Base-by-base conservation (phyloP, 2,113 vertebrate genomes). In the Toxotes jaculatrix region DNA sequence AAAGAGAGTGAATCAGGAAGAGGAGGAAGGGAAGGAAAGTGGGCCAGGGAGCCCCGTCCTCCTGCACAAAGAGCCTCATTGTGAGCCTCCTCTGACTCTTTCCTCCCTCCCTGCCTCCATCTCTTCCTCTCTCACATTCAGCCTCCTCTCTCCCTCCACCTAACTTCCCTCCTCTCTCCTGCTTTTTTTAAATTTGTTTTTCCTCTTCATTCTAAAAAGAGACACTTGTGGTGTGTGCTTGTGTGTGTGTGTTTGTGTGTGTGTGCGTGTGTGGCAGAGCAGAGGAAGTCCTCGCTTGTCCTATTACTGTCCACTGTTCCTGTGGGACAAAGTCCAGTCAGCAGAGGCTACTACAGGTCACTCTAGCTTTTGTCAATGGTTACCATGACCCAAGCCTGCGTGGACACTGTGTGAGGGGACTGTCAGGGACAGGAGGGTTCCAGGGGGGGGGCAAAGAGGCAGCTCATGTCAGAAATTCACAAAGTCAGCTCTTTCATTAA, bases 31-130 rank as follows among this genome's bases (percentile, higher is more conserved):
- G 79, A 62, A 80, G 84, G 75, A 80, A 80, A 88, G 81, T 74
- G 74, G 83, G 82, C 65, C 89, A 87, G 79, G 68, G 87, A 84
- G 72, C 81, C 78, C 38, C 65, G 63, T 88, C 74, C 74, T 83
- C 47, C 67, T 57, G 87, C 90, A 95, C 93, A 95, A 95, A 94
- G 94, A 92, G 78, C 74, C 84, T 93, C 89, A 92, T 94, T 95
- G 93, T 95, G 83, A 88, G 73, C 62, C 66, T 78, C 80, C 47
- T 79, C 71, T 74, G 79, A 72, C 83, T 87, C 87, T 61, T 78
- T 70, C 79, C 82, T 81, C 82, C 77, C 78, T 84, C 57, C 67
- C 84, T 70, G 55, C 73, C 80, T 87, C 83, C 74, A 53, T 78
- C 86, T 85, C 79, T 82, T 84, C 80, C 86, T 79, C 76, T 79